These are phyloP conservation scores for Teleogryllus occipitalis DNA, from an alignment of 1,140 invertebrate species.

Conservation along the genomic window DNA sequence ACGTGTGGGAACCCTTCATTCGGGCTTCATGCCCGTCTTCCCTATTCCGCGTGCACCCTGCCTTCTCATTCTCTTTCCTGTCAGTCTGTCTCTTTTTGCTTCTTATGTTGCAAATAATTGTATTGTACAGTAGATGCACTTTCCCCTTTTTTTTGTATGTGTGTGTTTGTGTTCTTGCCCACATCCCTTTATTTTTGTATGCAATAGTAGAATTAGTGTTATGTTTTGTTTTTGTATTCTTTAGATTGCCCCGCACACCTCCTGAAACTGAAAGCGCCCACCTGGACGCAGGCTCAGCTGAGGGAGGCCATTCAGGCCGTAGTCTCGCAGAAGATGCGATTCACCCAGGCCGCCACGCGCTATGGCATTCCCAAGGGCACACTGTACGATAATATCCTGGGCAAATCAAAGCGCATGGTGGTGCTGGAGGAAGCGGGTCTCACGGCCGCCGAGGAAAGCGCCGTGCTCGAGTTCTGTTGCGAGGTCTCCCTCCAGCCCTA, in stretches of 20 bases:
- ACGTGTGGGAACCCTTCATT: too few relatives aligned
- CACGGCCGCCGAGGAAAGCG: conserved; percentile 49
- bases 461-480: conserved; percentile 64
- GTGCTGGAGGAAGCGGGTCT: conserved; percentile 60
- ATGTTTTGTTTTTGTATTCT: conserved; percentile 24
- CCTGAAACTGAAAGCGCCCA: conserved; percentile 54
- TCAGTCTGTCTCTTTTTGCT: too few relatives aligned
- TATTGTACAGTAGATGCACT: neutral
- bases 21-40: too few relatives aligned
- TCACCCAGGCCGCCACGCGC: conserved; percentile 60
- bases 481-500: conserved; percentile 62
- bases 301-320: conserved; percentile 67
- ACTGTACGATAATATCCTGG: conserved; percentile 68
- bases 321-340: conserved; percentile 64
- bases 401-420: conserved; percentile 67
- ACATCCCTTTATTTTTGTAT: too few relatives aligned
- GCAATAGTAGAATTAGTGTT: conserved; percentile 18
- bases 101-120: too few relatives aligned
- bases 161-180: conserved; percentile 14
- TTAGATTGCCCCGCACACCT: conserved; percentile 27
- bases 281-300: conserved; percentile 63
- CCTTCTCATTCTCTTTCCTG: too few relatives aligned
- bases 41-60: too few relatives aligned
- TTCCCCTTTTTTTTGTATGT: conserved; percentile 14
- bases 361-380: conserved; percentile 70